Evolutionary conservation across 37 sponge, comb jelly and placozoan species (phyloP).

Genomic region (Agelas oroides): DNA sequence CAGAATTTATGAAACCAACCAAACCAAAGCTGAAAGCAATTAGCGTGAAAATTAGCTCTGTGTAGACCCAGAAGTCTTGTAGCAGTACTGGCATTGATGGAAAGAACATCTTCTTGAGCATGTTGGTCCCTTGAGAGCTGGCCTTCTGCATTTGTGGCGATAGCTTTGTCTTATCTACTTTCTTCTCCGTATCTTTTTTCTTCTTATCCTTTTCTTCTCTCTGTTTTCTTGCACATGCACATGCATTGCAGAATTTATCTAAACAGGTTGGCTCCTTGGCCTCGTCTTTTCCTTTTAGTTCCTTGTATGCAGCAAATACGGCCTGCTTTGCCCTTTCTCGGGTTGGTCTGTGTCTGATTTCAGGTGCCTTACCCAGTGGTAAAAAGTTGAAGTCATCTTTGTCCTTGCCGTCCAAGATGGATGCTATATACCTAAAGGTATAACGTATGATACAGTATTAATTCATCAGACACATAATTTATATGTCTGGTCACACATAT

Average conservation of each 20-base stretch:
- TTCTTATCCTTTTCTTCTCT: too few species aligned
- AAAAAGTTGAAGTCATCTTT: too few species aligned
- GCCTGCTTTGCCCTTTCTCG: too few species aligned
- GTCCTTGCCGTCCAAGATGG: too few species aligned
- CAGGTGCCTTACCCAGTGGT: too few species aligned
- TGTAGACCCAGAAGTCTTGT: constrained; percentile 55
- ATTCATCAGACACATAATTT: too few species aligned
- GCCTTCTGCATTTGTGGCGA: constrained; percentile 26
- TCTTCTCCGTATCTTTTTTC: background rate
- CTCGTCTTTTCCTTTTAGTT: background rate
- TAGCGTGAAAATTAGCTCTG: constrained; percentile 34
- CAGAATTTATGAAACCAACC: background rate
- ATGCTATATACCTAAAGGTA: too few species aligned
- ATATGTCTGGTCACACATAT: too few species aligned
- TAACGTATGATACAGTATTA: too few species aligned
- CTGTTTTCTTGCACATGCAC: too few species aligned
- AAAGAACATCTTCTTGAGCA: constrained; percentile 33
- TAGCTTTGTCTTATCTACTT: background rate
- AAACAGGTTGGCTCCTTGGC: background rate
- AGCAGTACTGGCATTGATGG: constrained; percentile 42
- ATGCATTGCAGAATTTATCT: background rate
- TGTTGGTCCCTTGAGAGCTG: constrained; percentile 18
- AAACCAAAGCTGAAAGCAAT: constrained; percentile 28
- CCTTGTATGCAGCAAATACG: background rate
- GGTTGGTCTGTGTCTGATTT: too few species aligned